These are phyloP conservation scores for Phalacrocorax brasilianus DNA, from an alignment of 2,113 vertebrate genomes.

Conservation along the genomic window DNA sequence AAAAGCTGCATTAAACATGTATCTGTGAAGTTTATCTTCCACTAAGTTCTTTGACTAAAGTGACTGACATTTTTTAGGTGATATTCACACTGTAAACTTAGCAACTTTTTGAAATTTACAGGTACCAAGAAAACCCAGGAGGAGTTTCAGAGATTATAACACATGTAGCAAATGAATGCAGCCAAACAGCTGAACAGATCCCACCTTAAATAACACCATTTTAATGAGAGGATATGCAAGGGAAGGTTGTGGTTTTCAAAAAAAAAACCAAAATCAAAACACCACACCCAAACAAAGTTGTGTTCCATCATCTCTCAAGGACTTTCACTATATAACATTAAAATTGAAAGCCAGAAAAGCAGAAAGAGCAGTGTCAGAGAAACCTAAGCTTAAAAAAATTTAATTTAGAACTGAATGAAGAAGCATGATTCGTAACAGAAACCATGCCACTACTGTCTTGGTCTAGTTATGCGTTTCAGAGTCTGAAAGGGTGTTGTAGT, in stretches of 20 bases:
- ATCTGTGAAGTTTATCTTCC: background rate
- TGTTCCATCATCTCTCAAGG: background rate
- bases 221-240: background rate
- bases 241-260: background rate
- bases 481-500: background rate
- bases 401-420: background rate
- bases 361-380: background rate
- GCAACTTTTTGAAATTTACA: background rate
- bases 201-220: background rate
- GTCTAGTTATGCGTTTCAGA: background rate
- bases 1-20: background rate
- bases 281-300: background rate
- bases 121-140: background rate
- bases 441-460: background rate
- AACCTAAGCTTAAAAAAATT: background rate
- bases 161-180: background rate
- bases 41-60: background rate
- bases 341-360: background rate
- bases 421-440: background rate
- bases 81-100: background rate
- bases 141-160: background rate
- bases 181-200: background rate
- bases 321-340: background rate
- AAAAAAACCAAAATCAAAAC: background rate
- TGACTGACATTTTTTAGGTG: background rate